A percentile compares a stretch with the other conserved stretches of the same genome.
phyloP scores from a whole-genome alignment of 64 coral and sea anemone species.

The Montipora capricornis region DNA sequence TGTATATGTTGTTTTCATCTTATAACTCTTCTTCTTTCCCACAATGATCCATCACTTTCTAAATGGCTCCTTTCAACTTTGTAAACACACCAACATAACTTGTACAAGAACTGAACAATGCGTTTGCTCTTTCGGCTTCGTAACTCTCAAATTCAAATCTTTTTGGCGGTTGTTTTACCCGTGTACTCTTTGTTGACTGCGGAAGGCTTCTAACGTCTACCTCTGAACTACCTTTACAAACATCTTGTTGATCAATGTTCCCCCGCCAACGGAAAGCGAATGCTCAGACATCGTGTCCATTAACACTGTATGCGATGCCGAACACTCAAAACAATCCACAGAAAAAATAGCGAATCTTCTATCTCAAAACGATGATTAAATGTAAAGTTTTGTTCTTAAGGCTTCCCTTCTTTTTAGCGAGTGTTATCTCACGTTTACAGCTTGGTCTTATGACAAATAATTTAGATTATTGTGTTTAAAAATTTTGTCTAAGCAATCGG shows the following conservation, averaged over 20 bases:
- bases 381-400: too few relatives aligned
- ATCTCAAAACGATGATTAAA: too few relatives aligned
- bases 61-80: neutral
- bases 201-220: neutral
- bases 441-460: too few relatives aligned
- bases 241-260: neutral
- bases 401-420: too few relatives aligned
- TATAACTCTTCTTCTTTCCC: neutral
- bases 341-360: too few relatives aligned
- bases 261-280: slow-evolving; percentile 25
- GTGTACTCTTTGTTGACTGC: neutral
- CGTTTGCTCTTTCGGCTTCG: neutral
- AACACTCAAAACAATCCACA: too few relatives aligned
- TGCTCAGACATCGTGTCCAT: too few relatives aligned
- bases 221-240: neutral
- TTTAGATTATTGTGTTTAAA: too few relatives aligned
- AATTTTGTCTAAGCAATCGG: too few relatives aligned
- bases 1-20: neutral
- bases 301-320: too few relatives aligned
- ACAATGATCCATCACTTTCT: neutral
- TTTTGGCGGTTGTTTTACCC: neutral
- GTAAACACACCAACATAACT: neutral
- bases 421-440: too few relatives aligned
- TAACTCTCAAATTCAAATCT: neutral
- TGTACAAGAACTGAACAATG: neutral